phyloP scores from a whole-genome alignment of 35 echinoderm and acorn worm genomes.

The Holothuria glaberrima region DNA sequence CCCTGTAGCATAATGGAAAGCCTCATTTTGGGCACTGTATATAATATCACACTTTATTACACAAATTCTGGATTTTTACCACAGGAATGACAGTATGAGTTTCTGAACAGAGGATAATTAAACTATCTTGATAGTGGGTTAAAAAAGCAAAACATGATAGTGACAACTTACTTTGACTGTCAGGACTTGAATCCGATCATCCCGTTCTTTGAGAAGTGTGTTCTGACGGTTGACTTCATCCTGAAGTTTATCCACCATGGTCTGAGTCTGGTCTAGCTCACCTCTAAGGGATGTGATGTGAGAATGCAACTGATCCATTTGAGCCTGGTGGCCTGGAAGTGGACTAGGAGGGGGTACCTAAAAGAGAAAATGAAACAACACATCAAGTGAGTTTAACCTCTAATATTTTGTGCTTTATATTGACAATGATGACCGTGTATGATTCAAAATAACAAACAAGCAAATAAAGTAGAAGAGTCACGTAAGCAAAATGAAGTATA shows the following conservation, averaged over 20 bases:
- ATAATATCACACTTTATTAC: too few relatives aligned
- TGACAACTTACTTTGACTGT: slow-evolving; percentile 42
- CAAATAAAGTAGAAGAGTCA: too few relatives aligned
- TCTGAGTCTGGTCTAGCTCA: slow-evolving; percentile 35
- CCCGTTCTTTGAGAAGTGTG: slow-evolving; percentile 26
- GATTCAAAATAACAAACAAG: too few relatives aligned
- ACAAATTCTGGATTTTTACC: too few relatives aligned
- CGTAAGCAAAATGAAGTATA: too few relatives aligned
- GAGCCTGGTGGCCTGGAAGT: background rate
- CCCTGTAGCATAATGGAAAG: too few relatives aligned
- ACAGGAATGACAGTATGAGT: too few relatives aligned
- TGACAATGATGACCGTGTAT: too few relatives aligned
- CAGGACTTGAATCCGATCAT: slow-evolving; percentile 25
- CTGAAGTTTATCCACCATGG: slow-evolving; percentile 27
- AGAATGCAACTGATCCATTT: slow-evolving; percentile 39
- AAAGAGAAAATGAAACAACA: background rate
- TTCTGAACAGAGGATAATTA: too few relatives aligned
- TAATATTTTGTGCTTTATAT: too few relatives aligned
- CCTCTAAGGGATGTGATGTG: slow-evolving; percentile 2
- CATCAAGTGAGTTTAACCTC: background rate
- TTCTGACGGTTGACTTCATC: slow-evolving; percentile 11
- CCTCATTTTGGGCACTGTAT: too few relatives aligned
- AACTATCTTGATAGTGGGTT: background rate
- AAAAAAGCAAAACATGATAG: background rate
- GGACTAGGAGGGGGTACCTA: slow-evolving; percentile 44